phyloP scores from a whole-genome alignment of 2,113 vertebrate species.

The Microtus pennsylvanicus region DNA sequence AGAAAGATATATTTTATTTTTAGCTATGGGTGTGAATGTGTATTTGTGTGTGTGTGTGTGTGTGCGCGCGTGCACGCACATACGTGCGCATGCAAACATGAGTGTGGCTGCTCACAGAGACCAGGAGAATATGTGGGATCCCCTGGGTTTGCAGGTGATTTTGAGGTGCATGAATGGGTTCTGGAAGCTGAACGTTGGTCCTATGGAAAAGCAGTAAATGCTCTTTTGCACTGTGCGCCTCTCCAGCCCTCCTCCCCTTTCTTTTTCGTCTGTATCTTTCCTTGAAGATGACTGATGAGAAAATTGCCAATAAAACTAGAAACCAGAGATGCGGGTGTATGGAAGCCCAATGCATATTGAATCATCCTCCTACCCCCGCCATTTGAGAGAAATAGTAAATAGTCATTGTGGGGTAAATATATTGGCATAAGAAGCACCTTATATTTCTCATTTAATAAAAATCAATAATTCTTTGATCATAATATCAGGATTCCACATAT shows the following conservation, averaged over 20 bases:
- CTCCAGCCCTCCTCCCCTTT: not conserved
- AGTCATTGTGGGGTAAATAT: not conserved
- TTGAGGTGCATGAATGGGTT: not conserved
- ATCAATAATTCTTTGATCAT: not conserved
- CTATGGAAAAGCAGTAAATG: no score
- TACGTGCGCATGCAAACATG: rapidly evolving
- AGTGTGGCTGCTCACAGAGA: not conserved
- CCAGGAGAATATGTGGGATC: not conserved
- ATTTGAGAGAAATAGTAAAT: conserved; percentile 22
- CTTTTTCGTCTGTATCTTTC: not conserved
- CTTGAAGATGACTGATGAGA: not conserved
- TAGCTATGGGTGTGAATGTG: not conserved
- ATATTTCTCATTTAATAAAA: conserved; percentile 21
- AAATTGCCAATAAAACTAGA: not conserved
- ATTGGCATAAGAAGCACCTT: conserved; percentile 39
- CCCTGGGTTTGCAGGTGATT: not conserved
- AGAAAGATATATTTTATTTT: not conserved
- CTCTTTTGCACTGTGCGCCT: not conserved
- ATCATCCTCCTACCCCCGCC: not conserved
- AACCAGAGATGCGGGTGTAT: not conserved
- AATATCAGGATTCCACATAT: conserved; percentile 62
- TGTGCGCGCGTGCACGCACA: rapidly evolving
- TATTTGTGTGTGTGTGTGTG: not conserved
- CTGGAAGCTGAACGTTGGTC: not conserved
- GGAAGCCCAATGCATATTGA: not conserved